phyloP scores from a whole-genome alignment of 1,140 invertebrate genomes.

The Drosophila willistoni region DNA sequence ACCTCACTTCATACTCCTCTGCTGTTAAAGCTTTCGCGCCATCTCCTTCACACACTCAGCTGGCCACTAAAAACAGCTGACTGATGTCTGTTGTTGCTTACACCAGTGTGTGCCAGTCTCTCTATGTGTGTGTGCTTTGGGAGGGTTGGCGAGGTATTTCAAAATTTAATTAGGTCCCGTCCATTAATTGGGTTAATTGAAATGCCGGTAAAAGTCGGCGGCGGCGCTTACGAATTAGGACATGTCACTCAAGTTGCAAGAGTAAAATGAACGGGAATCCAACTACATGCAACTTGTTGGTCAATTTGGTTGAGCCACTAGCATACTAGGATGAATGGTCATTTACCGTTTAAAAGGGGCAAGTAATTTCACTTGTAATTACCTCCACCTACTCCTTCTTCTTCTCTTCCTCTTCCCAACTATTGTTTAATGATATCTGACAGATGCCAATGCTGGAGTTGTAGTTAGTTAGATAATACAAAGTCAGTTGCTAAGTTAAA shows the following conservation, averaged over 20 bases:
- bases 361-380: background rate
- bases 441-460: background rate
- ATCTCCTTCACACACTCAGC: constrained; percentile 63
- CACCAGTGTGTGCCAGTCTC: constrained; percentile 18
- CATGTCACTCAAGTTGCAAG: constrained; percentile 73
- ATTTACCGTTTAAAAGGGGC: background rate
- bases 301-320: background rate
- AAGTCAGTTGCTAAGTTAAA: too few species aligned
- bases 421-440: constrained; percentile 1
- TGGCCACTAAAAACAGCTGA: constrained; percentile 73
- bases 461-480: too few species aligned
- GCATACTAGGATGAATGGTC: background rate
- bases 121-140: constrained; percentile 27
- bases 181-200: constrained; percentile 83
- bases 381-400: background rate
- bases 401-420: background rate
- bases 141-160: constrained; percentile 64
- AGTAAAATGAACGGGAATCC: constrained; percentile 8
- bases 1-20: constrained; percentile 21
- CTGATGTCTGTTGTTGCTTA: constrained; percentile 48
- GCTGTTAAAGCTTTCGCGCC: constrained; percentile 63
- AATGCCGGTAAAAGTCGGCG: constrained; percentile 81
- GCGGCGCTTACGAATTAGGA: constrained; percentile 77
- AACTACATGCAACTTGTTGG: constrained; percentile 27
- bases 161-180: constrained; percentile 83